Evolutionary conservation across 2,888 invertebrate genomes (phyloP).

Genomic region (Balanococcus diminutus): DNA sequence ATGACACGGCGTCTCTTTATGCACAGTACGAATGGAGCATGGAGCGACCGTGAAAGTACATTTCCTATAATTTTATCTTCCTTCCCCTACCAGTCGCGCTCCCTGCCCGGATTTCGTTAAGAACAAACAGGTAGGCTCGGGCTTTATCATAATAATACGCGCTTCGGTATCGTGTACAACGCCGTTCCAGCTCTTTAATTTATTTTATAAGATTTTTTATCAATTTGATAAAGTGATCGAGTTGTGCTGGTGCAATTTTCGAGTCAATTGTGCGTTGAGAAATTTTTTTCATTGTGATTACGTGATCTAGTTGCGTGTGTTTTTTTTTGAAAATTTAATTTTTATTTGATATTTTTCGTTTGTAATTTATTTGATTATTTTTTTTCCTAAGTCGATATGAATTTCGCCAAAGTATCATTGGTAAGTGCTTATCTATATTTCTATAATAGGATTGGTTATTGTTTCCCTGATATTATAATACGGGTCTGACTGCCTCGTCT

Average conservation of each 20-base stretch:
- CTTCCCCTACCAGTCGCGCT: constrained; percentile 53
- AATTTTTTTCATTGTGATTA: background rate
- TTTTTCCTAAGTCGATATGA: background rate
- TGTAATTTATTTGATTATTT: background rate
- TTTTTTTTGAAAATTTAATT: background rate
- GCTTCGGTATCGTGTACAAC: constrained; percentile 44
- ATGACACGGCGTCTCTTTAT: constrained; percentile 2
- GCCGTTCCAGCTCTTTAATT: background rate
- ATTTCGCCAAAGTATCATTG: constrained; percentile 15
- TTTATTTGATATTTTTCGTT: background rate
- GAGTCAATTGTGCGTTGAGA: background rate
- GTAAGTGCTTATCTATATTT: background rate
- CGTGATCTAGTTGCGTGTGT: background rate
- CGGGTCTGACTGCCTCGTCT: too few species aligned
- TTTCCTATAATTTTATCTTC: constrained; percentile 53
- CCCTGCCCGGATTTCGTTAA: constrained; percentile 51
- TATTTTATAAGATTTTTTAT: background rate
- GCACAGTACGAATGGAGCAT: constrained; percentile 17
- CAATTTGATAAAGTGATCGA: background rate
- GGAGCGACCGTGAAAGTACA: constrained; percentile 54
- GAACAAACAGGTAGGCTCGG: constrained; percentile 49
- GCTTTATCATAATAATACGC: constrained; percentile 46
- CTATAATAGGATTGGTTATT: background rate
- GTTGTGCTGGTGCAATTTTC: background rate
- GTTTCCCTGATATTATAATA: background rate